Conservation (phyloP, 1,140 invertebrate genomes). For the Aphelenchoides avenae region DNA sequence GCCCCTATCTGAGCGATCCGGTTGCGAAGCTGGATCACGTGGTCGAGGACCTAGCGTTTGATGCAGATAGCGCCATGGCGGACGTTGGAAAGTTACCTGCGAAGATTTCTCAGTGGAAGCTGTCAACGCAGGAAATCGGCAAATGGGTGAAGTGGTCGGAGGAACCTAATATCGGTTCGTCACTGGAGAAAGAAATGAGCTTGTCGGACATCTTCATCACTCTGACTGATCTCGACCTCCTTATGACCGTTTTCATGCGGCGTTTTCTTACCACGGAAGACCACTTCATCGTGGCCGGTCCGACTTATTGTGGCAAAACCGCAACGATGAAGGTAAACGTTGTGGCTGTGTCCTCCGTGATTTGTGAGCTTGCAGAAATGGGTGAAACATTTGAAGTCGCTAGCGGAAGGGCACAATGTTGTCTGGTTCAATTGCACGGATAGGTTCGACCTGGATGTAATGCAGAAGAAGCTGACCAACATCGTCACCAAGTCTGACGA, state of each 20-base stretch:
- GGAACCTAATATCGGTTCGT: conserved; percentile 4
- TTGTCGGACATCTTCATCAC: conserved; percentile 30
- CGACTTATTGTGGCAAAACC: conserved; percentile 23
- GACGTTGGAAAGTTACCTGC: conserved; percentile 26
- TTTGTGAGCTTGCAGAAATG: conserved; percentile 26
- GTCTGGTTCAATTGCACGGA: conserved; percentile 22
- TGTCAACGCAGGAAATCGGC: conserved; percentile 11
- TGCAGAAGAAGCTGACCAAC: conserved; percentile 23
- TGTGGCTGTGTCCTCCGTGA: too few species aligned
- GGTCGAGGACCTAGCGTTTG: conserved; percentile 9
- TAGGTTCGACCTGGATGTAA: conserved; percentile 23
- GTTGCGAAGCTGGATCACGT: conserved; percentile 17
- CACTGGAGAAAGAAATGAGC: conserved; percentile 21
- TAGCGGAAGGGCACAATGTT: conserved; percentile 11
- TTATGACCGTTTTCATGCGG: conserved; percentile 5
- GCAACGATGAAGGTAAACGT: conserved; percentile 10
- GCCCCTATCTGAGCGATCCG: conserved; percentile 18
- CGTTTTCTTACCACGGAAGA: conserved; percentile 7
- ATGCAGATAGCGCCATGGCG: conserved; percentile 11
- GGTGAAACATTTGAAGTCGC: conserved; percentile 6
- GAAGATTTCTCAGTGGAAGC: conserved; percentile 17
- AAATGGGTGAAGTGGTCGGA: conserved; percentile 24
- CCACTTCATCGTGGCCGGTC: conserved; percentile 25
- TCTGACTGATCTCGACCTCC: conserved; percentile 20
- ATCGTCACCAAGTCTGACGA: conserved; percentile 12